Base-by-base conservation (phyloP, 1,140 invertebrate genomes). In the Reticulitermes speratus region DNA sequence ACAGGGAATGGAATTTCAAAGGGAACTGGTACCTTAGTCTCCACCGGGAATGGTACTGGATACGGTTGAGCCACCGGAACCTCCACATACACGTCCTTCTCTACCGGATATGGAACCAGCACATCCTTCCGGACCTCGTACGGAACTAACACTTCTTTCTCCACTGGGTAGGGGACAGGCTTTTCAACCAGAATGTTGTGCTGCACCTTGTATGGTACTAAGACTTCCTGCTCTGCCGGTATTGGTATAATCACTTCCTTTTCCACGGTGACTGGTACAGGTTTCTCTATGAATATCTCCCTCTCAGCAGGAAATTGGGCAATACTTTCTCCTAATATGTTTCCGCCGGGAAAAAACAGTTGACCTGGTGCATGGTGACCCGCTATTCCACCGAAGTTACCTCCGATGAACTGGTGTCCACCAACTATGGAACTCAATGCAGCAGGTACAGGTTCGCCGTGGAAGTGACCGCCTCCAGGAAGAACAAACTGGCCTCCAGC, bases 41-140 rank as follows among this genome's bases (percentile, higher is more conserved):
- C 84, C 14, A 87, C 84, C 8, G 81, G 81, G 8, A 59, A 38
- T 25, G 90, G 90, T 16, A 90, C 90, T 14, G 88, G 87, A 84
- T 89, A 90, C 85, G 90, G 89, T 1, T 90, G 89, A 38, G 87
- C 55, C 25, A 86, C 85, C n/a, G 44, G 85, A n/a, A 89, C 89
- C 38, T 89, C 88, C 87, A 90, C 90, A 19, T 89, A 89, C 85
- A 69, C 88, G 87, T 86, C 45, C 30, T 86, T 86, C 85, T 86
- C 85, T 9, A 86, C 85, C 3, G 30, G 55, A 65, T 82, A 82
- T 0, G 85, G 85, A 23, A 86, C 85, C 6, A 48, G 55, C 65
- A 38, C 65, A n/a, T 59, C 88, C 84, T 81, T 87, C 86, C 89
- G 85, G 89, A 91, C 9, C 89, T 95, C 59, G 85, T 82, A 86